Evolutionary conservation across 2,888 invertebrate species (phyloP).

Genomic region (Ophonus ardosiacus): DNA sequence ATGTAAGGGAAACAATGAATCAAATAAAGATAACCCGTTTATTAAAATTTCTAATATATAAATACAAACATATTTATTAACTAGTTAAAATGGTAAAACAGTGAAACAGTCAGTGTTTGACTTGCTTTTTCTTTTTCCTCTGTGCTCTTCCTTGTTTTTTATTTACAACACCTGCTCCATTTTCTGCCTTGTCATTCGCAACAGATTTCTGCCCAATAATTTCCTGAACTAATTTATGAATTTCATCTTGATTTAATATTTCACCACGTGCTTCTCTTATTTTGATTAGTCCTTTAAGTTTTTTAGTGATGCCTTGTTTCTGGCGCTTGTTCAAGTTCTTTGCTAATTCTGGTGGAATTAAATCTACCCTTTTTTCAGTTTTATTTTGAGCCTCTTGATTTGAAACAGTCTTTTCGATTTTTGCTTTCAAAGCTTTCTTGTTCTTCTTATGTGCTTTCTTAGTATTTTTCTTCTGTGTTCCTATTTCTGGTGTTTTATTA

Average conservation of each 20-base stretch:
- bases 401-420: neutral
- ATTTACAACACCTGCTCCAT: neutral
- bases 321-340: neutral
- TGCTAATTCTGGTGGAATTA: slow-evolving; percentile 5
- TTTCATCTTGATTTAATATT: neutral
- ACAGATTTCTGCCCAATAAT: neutral
- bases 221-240: neutral
- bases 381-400: neutral
- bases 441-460: slow-evolving; percentile 5
- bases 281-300: neutral
- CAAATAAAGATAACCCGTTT: slow-evolving; percentile 35
- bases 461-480: neutral
- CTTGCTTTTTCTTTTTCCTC: neutral
- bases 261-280: slow-evolving; percentile 5
- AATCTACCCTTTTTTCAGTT: neutral
- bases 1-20: neutral
- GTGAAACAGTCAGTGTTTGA: slow-evolving; percentile 14
- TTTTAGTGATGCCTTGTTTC: slow-evolving; percentile 11
- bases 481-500: neutral
- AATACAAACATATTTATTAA: neutral
- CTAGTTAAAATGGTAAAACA: slow-evolving; percentile 18
- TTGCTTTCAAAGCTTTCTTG: slow-evolving; percentile 14
- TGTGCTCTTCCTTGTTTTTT: neutral
- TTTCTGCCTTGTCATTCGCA: neutral
- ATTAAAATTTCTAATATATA: slow-evolving; percentile 23